Base-by-base conservation (phyloP, 35 echinoderm and acorn worm species). In the Apostichopus japonicus region DNA sequence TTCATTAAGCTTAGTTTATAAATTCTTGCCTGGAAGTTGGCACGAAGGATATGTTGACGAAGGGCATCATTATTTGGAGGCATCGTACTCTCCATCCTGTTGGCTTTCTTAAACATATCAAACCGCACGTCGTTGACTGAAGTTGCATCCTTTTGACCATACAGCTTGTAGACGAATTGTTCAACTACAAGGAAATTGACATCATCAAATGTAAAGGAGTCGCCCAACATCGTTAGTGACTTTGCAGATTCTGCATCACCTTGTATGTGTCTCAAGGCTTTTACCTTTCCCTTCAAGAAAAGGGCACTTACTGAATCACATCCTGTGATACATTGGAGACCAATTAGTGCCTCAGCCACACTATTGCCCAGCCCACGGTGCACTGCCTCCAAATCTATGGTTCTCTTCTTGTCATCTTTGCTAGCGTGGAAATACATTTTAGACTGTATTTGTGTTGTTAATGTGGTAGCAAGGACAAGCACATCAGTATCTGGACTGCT, bases 271-370 rank as follows among this genome's bases (percentile, higher is more conserved):
- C 78, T 79, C n/a, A 95, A 51, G 7, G 90, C 94, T 51, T 92
- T 95, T 4, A 56, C 16, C 83, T 95, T 95, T 16, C 82, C 90
- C 56, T 95, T 95, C 13, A 81, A 83, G 79, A 92, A 90, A 8
- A 95, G 79, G 1, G 94, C 86, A 72, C 94, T 92, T 0, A 95
- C 94, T 10, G 90, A 88, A 56, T 95, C 94, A 80, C 94, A 92
- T 2, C 83, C 90, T 33, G 94, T 92, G 65, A 92, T 9, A 27
- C 81, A 79, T 63, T 89, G 94, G 21, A 95, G 24, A 19, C 94
- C 90, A n/a, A n/a, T n/a, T n/a, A n/a, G n/a, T n/a, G n/a, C n/a
- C n/a, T n/a, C n/a, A n/a, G n/a, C 70, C 23, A 78, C 16, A 3
- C 0, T 65, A 88, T 52, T 44, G 13, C 90, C 94, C 10, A 92